Base-by-base conservation (phyloP, 2,113 vertebrate species). In the Emydocephalus ijimae region DNA sequence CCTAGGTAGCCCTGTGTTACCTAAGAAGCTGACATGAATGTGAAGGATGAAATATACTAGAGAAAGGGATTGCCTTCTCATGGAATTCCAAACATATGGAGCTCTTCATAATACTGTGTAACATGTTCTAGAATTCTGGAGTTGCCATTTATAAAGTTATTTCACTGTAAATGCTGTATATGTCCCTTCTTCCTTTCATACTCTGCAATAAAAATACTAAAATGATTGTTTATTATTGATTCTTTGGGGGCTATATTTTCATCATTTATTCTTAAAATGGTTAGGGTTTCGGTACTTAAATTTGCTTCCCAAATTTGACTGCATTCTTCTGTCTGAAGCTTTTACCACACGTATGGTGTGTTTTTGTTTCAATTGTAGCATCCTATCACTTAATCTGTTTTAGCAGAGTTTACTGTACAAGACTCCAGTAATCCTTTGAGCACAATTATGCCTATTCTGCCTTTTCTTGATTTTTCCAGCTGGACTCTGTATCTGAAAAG, bases 161-260 rank as follows among this genome's bases (percentile, higher is more conserved):
- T 91, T 87, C 23, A 39, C 24, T 95, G 86, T 94, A 11, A 91
- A 34, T 15, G 34, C 69, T 85, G 23, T 43, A 55, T 89, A 1
- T 90, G 91, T 48, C 5, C n/a, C 23, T n/a, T 94, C 87, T 69
- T 57, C n/a, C 7, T 56, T 94, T 89, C 74, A 61, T 0, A 0
- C 61, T 89, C 87, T 91, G 90, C 95, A 95, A 95, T 95, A 95
- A 96, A 96, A 92, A 39, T 0, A 0, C 88, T 34, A 94, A 94
- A 91, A 48, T 69, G 50, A 6, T 0, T 2, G 12, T 3, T 39
- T 43, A 81, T 21, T 26, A 59, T 57, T 52, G 26, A 54, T 88
- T 48, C 10, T 3, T 14, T 87, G 81, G 2, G 20, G 12, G 18
- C 23, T 57, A 74, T 34, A 74, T 74, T 34, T 74, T 74, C 34